phyloP scores from a whole-genome alignment of 1,140 invertebrate species.

The Zaprionus taronus region DNA sequence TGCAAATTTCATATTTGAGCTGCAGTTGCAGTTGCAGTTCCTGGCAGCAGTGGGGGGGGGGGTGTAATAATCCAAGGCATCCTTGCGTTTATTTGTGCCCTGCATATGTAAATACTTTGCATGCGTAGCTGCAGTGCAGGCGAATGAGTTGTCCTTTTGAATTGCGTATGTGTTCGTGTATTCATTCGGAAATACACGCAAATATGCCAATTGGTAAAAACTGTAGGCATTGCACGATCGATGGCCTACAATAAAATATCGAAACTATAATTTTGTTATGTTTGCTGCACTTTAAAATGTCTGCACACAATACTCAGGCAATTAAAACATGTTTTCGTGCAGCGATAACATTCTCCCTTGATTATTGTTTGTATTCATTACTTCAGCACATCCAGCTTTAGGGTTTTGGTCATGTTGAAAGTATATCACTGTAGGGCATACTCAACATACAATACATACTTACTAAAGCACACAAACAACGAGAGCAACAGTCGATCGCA shows the following conservation, averaged over 20 bases:
- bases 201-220: not conserved
- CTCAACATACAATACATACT: too few relatives aligned
- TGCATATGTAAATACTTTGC: slow-evolving; percentile 3
- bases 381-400: not conserved
- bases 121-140: not conserved
- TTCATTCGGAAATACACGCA: not conserved
- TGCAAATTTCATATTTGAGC: slow-evolving; percentile 30
- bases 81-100: slow-evolving; percentile 30
- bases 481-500: too few relatives aligned
- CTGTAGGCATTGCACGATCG: not conserved
- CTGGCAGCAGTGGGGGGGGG: slow-evolving; percentile 9
- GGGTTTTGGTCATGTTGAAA: too few relatives aligned
- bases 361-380: not conserved
- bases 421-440: too few relatives aligned
- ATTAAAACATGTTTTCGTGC: too few relatives aligned
- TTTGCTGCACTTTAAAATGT: too few relatives aligned
- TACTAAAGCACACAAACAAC: too few relatives aligned
- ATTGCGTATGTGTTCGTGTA: slow-evolving; percentile 15
- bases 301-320: too few relatives aligned
- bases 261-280: not conserved
- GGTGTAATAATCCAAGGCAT: slow-evolving; percentile 30
- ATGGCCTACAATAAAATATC: not conserved
- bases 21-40: too few relatives aligned
- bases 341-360: slow-evolving; percentile 1
- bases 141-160: slow-evolving; percentile 18